Conservation (phyloP, 2,113 vertebrate genomes). For the Engraulis encrasicolus region DNA sequence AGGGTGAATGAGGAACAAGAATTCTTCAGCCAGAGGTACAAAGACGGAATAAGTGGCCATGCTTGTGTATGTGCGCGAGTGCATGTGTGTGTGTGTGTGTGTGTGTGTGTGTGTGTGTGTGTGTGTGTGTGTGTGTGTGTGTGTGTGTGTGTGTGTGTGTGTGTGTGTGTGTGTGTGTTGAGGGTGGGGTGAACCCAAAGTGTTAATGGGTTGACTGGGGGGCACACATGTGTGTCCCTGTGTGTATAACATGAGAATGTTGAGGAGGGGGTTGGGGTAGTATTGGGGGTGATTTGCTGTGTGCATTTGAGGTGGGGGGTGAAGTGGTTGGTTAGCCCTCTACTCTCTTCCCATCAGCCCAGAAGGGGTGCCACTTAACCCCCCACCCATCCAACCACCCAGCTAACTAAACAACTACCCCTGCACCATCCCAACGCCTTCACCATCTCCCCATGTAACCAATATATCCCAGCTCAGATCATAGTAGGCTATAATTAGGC, state of each 20-base stretch:
- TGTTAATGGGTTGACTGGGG: neutral
- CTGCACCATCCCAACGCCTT: no score
- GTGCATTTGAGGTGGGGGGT: neutral
- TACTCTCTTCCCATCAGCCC: neutral
- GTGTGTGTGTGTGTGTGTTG: constrained; percentile 10
- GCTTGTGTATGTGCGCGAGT: constrained; percentile 29
- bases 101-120: constrained; percentile 12
- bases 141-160: constrained; percentile 8
- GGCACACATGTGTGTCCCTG: neutral
- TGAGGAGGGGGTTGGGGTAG: neutral
- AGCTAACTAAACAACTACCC: neutral
- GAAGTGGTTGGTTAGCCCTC: neutral
- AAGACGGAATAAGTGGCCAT: neutral
- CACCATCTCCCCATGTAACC: neutral
- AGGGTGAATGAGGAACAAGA: constrained; percentile 31
- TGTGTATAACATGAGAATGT: neutral
- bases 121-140: constrained; percentile 4
- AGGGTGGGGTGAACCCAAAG: constrained; percentile 21
- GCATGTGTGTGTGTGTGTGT: constrained; percentile 33
- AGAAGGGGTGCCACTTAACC: no score
- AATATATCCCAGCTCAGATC: neutral
- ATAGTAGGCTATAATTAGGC: no score
- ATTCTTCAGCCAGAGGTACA: constrained; percentile 28
- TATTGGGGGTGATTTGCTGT: no score
- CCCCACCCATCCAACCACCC: neutral